phyloP scores from a whole-genome alignment of 92 coral and sea anemone species.

The Bergia puertoricense region DNA sequence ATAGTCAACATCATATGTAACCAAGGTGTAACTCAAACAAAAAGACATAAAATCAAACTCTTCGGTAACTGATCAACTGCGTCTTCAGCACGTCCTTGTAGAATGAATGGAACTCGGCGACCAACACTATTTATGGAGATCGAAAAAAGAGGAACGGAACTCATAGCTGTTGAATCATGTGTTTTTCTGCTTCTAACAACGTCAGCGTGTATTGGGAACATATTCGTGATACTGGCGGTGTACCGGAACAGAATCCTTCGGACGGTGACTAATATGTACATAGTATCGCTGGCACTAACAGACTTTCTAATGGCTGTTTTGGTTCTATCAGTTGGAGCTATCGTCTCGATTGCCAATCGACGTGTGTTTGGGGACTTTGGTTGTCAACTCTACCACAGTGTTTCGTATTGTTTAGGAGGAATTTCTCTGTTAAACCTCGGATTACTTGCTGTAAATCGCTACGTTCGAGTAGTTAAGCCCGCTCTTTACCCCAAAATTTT shows the following conservation, averaged over 20 bases:
- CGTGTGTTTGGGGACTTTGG: constrained; percentile 10
- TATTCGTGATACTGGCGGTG: background rate
- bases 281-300: constrained; percentile 7
- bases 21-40: too few relatives aligned
- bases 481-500: constrained; percentile 6
- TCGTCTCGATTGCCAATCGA: constrained; percentile 5
- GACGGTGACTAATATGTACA: constrained; percentile 6
- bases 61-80: too few relatives aligned
- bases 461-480: constrained; percentile 7
- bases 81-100: background rate
- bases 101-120: background rate
- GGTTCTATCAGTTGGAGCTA: background rate
- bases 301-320: constrained; percentile 14
- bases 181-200: constrained; percentile 2
- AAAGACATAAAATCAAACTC: too few relatives aligned
- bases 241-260: background rate
- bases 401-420: constrained; percentile 11
- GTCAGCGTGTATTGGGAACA: constrained; percentile 1
- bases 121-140: background rate
- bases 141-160: background rate
- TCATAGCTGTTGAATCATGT: constrained; percentile 6
- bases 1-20: too few relatives aligned
- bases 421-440: background rate
- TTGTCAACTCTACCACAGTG: constrained; percentile 3
- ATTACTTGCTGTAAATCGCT: constrained; percentile 21